These are phyloP conservation scores for Tangara arthus DNA, from an alignment of 2,797 vertebrate species.

Conservation along the genomic window DNA sequence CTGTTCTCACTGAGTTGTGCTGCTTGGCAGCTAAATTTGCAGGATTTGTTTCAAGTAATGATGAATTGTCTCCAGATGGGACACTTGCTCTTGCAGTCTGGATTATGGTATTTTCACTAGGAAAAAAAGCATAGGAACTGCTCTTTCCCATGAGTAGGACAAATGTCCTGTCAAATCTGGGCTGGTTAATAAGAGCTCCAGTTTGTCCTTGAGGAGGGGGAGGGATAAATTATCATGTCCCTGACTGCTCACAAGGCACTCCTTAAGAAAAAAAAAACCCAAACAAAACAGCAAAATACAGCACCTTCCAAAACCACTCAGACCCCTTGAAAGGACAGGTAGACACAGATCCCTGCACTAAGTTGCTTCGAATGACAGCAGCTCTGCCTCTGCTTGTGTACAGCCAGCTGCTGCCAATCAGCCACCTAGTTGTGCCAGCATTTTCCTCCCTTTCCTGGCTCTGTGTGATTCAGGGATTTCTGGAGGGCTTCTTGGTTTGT, in stretches of 20 bases:
- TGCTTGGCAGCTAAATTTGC: background rate
- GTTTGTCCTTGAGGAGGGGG: background rate
- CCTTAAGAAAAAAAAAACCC: fast-evolving
- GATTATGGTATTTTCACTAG: background rate
- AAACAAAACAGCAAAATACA: background rate
- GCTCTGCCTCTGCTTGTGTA: background rate
- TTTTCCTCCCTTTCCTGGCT: background rate
- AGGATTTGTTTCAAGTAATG: background rate
- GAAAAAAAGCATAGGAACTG: background rate
- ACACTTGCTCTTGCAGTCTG: background rate
- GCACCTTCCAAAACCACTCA: background rate
- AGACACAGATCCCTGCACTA: background rate
- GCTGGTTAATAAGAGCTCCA: background rate
- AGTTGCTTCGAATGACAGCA: background rate
- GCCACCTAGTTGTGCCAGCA: background rate
- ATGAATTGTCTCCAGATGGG: background rate
- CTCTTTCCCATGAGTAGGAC: background rate
- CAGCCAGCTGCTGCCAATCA: background rate
- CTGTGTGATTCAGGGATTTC: background rate
- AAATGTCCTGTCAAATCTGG: background rate
- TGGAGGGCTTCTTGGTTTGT: background rate
- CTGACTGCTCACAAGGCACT: background rate
- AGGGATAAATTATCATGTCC: background rate
- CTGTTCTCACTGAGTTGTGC: background rate
- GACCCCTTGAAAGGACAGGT: background rate